phyloP scores from a whole-genome alignment of 53 echinoderm and acorn worm genomes.

The Zoroaster sp. region DNA sequence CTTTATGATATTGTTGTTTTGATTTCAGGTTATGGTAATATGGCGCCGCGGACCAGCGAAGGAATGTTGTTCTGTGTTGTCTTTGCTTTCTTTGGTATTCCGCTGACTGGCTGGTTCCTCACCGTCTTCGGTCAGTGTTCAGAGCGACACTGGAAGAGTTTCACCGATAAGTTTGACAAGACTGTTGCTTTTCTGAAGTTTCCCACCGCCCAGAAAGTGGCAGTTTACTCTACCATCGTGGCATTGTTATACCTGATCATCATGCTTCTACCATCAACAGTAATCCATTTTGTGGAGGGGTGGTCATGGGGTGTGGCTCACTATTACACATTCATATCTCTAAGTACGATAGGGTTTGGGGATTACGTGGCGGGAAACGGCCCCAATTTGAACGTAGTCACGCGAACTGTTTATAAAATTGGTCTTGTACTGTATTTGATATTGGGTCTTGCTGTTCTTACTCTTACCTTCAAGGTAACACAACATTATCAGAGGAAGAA shows the following conservation, averaged over 20 bases:
- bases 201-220: slow-evolving; percentile 24
- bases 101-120: slow-evolving; percentile 72
- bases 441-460: slow-evolving; percentile 67
- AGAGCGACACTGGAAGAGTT: slow-evolving; percentile 68
- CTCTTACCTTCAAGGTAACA: slow-evolving; percentile 61
- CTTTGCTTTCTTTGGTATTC: slow-evolving; percentile 79
- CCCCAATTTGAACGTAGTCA: slow-evolving; percentile 21
- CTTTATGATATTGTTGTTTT: background rate
- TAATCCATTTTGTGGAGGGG: slow-evolving; percentile 66
- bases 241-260: slow-evolving; percentile 49
- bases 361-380: slow-evolving; percentile 78
- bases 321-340: slow-evolving; percentile 74
- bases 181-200: slow-evolving; percentile 37
- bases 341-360: slow-evolving; percentile 80
- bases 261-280: slow-evolving; percentile 62
- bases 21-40: slow-evolving; percentile 76
- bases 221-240: slow-evolving; percentile 35
- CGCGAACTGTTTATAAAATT: slow-evolving; percentile 63
- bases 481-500: slow-evolving; percentile 64
- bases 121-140: slow-evolving; percentile 72
- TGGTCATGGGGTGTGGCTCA: slow-evolving; percentile 77
- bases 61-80: slow-evolving; percentile 70
- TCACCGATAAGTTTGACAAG: slow-evolving; percentile 54
- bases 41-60: slow-evolving; percentile 64
- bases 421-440: slow-evolving; percentile 70